These are phyloP conservation scores for Bombyx mori DNA, from an alignment of 1,140 invertebrate species.

Conservation along the genomic window ASM3026992v2 NC_085120.1:5036501-5037000, in stretches of 20 bases:
- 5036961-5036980: neutral
- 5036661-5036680: slow-evolving; percentile 17
- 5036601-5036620: neutral
- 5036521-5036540: no score
- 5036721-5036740: slow-evolving; percentile 46
- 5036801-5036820: slow-evolving; percentile 59
- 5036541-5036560: no score
- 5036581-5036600: no score
- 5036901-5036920: slow-evolving; percentile 3
- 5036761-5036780: slow-evolving; percentile 66
- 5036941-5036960: slow-evolving; percentile 16
- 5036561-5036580: no score
- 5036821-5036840: slow-evolving; percentile 18
- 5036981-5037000: neutral
- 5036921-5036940: neutral
- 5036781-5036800: slow-evolving; percentile 15
- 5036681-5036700: slow-evolving; percentile 11
- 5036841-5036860: slow-evolving; percentile 9
- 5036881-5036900: slow-evolving; percentile 28
- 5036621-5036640: neutral
- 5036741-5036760: slow-evolving; percentile 27
- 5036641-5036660: neutral
- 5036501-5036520: no score
- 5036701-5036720: slow-evolving; percentile 19
- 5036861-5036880: no score